These are phyloP conservation scores for Pseudorasbora parva DNA, from an alignment of 2,113 vertebrate species.

Conservation along the genomic window DNA sequence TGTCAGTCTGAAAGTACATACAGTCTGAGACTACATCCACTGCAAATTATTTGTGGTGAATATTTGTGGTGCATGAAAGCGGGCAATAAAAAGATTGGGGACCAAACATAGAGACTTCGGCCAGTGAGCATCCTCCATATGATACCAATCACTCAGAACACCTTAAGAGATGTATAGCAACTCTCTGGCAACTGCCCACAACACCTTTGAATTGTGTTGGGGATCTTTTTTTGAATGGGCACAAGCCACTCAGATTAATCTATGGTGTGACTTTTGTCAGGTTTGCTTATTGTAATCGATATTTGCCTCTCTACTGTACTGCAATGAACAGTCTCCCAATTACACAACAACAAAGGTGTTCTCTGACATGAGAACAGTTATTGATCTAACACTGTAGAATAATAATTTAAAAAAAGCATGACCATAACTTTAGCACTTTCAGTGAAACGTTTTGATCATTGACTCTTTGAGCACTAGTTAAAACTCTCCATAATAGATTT, in stretches of 20 bases:
- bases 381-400: not conserved
- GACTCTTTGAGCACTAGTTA: not conserved
- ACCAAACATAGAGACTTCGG: too few relatives aligned
- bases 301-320: not conserved
- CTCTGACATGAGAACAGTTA: constrained; percentile 6
- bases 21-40: too few relatives aligned
- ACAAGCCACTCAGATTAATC: not conserved
- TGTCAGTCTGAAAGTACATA: too few relatives aligned
- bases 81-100: too few relatives aligned
- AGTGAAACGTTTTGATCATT: not conserved
- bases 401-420: not conserved
- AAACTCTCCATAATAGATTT: not conserved
- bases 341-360: not conserved
- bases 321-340: not conserved
- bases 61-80: too few relatives aligned
- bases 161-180: not conserved
- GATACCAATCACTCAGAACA: too few relatives aligned
- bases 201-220: not conserved
- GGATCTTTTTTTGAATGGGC: not conserved
- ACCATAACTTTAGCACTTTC: too few relatives aligned
- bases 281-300: not conserved
- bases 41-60: too few relatives aligned
- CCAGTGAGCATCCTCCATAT: too few relatives aligned
- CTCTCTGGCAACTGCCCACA: not conserved
- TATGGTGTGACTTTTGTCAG: not conserved